A percentile compares a stretch with the other conserved stretches of the same genome.
These are phyloP conservation scores for Xylota segnis DNA, from an alignment of 2,888 invertebrate species.

Conservation along the genomic window DNA sequence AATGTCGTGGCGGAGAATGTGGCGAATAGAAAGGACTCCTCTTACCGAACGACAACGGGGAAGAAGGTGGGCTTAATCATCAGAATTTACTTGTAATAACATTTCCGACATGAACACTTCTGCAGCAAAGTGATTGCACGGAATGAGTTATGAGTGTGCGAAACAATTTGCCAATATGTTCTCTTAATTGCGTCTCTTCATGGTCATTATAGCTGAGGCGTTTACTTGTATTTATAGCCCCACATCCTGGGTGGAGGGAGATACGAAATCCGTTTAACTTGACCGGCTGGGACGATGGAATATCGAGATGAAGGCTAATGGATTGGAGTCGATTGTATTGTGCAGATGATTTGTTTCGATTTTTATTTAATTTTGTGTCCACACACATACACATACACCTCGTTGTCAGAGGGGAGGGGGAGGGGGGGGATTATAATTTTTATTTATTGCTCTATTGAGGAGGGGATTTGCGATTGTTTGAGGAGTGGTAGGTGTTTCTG, in stretches of 20 bases:
- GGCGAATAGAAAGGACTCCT: slow-evolving; percentile 1
- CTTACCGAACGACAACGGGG: slow-evolving; percentile 12
- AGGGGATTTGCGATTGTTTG: background rate
- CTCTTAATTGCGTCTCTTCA: slow-evolving; percentile 73
- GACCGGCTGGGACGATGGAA: background rate
- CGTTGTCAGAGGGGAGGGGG: too few relatives aligned
- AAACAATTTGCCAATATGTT: slow-evolving; percentile 76
- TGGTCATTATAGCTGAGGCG: slow-evolving; percentile 63
- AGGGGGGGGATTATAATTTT: slow-evolving; percentile 25
- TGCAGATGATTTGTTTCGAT: slow-evolving; percentile 41
- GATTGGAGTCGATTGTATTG: slow-evolving; percentile 49
- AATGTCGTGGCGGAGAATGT: slow-evolving; percentile 36
- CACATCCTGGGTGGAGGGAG: slow-evolving; percentile 29
- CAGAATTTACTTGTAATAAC: slow-evolving; percentile 76
- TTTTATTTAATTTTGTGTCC: slow-evolving; percentile 32
- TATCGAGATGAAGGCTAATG: slow-evolving; percentile 37
- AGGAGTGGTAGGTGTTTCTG: too few relatives aligned
- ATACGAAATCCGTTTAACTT: slow-evolving; percentile 44
- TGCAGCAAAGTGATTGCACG: slow-evolving; percentile 71
- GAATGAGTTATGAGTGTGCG: slow-evolving; percentile 64
- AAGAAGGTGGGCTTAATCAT: slow-evolving; percentile 73
- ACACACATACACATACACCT: too few relatives aligned
- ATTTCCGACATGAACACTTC: slow-evolving; percentile 75
- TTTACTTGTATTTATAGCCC: slow-evolving; percentile 60
- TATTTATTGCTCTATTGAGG: background rate